Evolutionary conservation across 2,888 invertebrate genomes (phyloP).

Genomic region (Yponomeuta evonymella): DNA sequence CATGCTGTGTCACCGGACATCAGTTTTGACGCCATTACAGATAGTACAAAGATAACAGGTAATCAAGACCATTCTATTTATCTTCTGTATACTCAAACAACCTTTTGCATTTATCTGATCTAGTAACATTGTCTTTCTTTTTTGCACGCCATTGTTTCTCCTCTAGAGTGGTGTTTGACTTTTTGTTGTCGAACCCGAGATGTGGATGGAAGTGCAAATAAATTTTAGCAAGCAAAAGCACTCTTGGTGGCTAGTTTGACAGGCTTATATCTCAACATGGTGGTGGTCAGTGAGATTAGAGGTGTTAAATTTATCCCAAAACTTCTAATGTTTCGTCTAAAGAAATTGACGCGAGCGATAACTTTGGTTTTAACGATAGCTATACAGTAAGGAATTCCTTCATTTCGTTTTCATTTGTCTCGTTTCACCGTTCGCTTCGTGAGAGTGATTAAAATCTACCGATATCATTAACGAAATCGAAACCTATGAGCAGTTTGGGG

Average conservation of each 20-base stretch:
- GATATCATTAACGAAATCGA: slow-evolving; percentile 75
- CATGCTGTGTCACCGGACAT: slow-evolving; percentile 66
- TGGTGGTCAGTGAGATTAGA: slow-evolving; percentile 48
- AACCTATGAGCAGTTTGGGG: slow-evolving; percentile 68
- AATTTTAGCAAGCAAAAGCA: slow-evolving; percentile 50
- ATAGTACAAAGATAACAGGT: slow-evolving; percentile 58
- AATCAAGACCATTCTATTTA: slow-evolving; percentile 65
- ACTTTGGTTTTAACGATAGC: background rate
- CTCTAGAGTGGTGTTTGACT: slow-evolving; percentile 47
- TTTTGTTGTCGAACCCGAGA: slow-evolving; percentile 60
- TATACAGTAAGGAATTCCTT: slow-evolving; percentile 7
- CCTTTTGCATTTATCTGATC: slow-evolving; percentile 65
- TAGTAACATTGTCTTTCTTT: slow-evolving; percentile 54
- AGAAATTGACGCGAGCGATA: background rate
- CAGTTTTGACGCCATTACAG: slow-evolving; percentile 69
- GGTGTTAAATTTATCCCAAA: slow-evolving; percentile 46
- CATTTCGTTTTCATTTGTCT: slow-evolving; percentile 65
- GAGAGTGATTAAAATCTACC: slow-evolving; percentile 52
- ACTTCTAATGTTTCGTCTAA: slow-evolving; percentile 36
- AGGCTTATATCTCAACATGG: slow-evolving; percentile 47
- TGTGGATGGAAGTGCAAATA: slow-evolving; percentile 56
- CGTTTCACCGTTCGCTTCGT: slow-evolving; percentile 47
- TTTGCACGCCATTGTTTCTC: slow-evolving; percentile 60
- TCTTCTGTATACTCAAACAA: slow-evolving; percentile 52
- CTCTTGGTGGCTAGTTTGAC: slow-evolving; percentile 37